These are phyloP conservation scores for Rhagonycha lutea DNA, from an alignment of 2,888 invertebrate genomes.

Conservation along the genomic window DNA sequence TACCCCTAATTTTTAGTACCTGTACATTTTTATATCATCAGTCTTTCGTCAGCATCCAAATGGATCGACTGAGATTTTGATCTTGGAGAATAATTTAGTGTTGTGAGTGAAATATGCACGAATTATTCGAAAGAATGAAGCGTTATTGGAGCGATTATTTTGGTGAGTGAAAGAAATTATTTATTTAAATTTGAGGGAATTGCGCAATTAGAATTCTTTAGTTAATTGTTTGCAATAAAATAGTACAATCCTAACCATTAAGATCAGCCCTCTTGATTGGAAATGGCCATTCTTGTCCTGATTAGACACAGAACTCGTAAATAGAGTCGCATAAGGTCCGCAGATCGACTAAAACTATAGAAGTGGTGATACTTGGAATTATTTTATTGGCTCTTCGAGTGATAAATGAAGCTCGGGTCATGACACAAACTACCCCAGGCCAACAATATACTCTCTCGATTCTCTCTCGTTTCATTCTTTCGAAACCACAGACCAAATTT, in stretches of 20 bases:
- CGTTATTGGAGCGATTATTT: conserved; percentile 42
- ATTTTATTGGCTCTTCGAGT: conserved; percentile 56
- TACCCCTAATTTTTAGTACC: conserved; percentile 42
- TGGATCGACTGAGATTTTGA: background rate
- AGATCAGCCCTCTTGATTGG: conserved; percentile 54
- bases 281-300: conserved; percentile 49
- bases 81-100: conserved; percentile 3
- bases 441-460: conserved; percentile 33
- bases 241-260: conserved; percentile 42
- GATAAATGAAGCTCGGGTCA: conserved; percentile 57
- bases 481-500: conserved; percentile 21
- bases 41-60: conserved; percentile 35
- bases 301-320: conserved; percentile 47
- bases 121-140: conserved; percentile 44
- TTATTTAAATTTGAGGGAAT: background rate
- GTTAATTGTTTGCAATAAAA: conserved; percentile 37
- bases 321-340: conserved; percentile 51
- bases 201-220: conserved; percentile 17
- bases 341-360: conserved; percentile 45
- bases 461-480: conserved; percentile 16
- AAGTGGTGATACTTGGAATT: conserved; percentile 52
- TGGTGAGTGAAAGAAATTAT: conserved; percentile 37
- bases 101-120: conserved; percentile 37
- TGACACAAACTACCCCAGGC: conserved; percentile 53
- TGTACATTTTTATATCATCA: conserved; percentile 38